These are phyloP conservation scores for Chaenodraco wilsoni DNA, from an alignment of 2,797 vertebrate species.

Conservation along the genomic window DNA sequence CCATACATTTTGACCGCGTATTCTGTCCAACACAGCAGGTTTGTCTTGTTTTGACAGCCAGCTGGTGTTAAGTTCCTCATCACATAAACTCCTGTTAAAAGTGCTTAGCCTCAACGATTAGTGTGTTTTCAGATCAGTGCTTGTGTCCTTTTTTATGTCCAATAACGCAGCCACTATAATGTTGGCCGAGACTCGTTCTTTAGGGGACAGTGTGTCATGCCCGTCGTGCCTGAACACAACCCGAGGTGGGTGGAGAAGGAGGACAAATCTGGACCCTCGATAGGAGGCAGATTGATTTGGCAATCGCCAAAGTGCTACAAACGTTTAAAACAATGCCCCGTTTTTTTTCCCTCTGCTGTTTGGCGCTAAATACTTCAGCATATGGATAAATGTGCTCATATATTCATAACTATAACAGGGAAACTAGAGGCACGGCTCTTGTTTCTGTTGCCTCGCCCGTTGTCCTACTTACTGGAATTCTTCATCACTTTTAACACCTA, in stretches of 20 bases:
- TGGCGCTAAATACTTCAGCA: constrained; percentile 82
- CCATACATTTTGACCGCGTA: constrained; percentile 2
- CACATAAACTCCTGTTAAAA: constrained; percentile 36
- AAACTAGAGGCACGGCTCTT: constrained; percentile 69
- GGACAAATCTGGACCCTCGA: constrained; percentile 73
- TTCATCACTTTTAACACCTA: constrained; percentile 83
- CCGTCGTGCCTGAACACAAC: constrained; percentile 52
- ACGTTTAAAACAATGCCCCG: constrained; percentile 79
- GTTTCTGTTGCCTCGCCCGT: constrained; percentile 71
- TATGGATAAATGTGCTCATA: constrained; percentile 80
- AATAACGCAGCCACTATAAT: constrained; percentile 57
- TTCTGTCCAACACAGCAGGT: constrained; percentile 33
- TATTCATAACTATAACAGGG: constrained; percentile 76
- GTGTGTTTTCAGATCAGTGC: constrained; percentile 61
- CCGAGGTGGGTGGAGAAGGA: constrained; percentile 64
- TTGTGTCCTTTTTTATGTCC: constrained; percentile 48
- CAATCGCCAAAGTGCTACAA: constrained; percentile 73
- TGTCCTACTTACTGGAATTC: constrained; percentile 83
- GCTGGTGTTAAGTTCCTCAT: constrained; percentile 40
- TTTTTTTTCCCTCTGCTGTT: constrained; percentile 70
- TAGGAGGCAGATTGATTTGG: constrained; percentile 81
- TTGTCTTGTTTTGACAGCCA: constrained; percentile 41
- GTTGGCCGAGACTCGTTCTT: constrained; percentile 48
- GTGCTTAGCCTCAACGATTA: constrained; percentile 38
- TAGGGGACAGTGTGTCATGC: constrained; percentile 41